Evolutionary conservation across 2,113 vertebrate species (phyloP), one percentile per base, ranked within the genome.

Genomic region (Pongo pygmaeus): DNA sequence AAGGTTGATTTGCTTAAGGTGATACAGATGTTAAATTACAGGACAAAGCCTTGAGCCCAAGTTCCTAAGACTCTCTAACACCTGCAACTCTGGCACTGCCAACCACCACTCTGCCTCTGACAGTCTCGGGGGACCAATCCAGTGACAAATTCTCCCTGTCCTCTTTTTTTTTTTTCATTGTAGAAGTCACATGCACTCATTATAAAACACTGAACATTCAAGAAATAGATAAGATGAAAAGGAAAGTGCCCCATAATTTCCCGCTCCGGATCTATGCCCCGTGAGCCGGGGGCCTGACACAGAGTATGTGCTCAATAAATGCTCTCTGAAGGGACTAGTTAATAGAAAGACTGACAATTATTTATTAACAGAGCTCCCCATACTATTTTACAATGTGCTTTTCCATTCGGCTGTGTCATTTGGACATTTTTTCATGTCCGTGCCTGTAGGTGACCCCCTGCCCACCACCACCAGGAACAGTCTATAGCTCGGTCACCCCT

Each of bases 11-110:
- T 70, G 48, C 46, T 81, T 75, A 32, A 46, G 85, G 92, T 59
- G 57, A 77, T 72, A 27, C 77, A 64, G 64, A 43, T 80, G 57
- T 69, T 50, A 64, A 40, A 55, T 93, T 72, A n/a, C 70, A 95
- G 46, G 75, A 64, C 46, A 43, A 46, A 38, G 30, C 78, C 83
- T 67, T 22, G 64, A 89, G 20, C 91, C 72, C 7, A 27, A 27
- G 85, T 67, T 50, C 89, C 93, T 35, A 32, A 70, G 84, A n/a
- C 32, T 20, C 18, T 20, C 46, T n/a, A 12, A 14, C 4, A 5
- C 17, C 50, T 2, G 23, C 27, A 88, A 64, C 78, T 20, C 2
- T 27, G 1, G 40, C 43, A 3, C 64, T 0, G 16, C 52, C 79
- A 3, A 10, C 48, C 11, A 38, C 74, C 38, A 61, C 20, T 46